Evolutionary conservation across 1,140 invertebrate genomes (phyloP).

Genomic region (Cydia strobilella): DNA sequence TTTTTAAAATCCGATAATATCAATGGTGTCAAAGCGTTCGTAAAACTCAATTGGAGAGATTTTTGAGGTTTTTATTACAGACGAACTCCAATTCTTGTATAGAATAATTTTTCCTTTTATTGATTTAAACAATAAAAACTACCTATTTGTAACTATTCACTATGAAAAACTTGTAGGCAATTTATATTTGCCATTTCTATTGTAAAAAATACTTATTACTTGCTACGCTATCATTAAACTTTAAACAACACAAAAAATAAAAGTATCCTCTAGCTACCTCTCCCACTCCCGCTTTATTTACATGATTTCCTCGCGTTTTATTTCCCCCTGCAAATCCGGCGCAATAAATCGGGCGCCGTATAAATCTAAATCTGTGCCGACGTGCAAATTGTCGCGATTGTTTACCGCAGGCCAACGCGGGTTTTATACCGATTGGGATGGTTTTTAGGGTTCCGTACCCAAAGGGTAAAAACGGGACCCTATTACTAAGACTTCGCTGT

Average conservation of each 20-base stretch:
- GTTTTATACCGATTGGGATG: neutral
- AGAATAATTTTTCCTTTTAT: no score
- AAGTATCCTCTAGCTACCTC: neutral
- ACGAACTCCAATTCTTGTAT: no score
- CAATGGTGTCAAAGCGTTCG: no score
- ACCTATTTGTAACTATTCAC: no score
- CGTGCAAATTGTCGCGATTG: constrained; percentile 31
- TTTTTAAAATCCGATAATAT: no score
- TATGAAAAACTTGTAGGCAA: no score
- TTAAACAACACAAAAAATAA: neutral
- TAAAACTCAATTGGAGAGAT: no score
- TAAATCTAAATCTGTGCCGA: constrained; percentile 32
- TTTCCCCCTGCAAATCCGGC: constrained; percentile 13
- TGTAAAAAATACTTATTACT: neutral
- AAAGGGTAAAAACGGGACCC: no score
- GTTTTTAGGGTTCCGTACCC: no score
- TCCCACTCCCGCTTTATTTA: neutral
- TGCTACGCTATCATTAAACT: neutral
- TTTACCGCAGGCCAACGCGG: constrained; percentile 17
- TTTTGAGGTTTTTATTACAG: no score
- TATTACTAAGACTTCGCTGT: no score
- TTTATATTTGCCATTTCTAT: neutral
- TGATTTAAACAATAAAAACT: no score
- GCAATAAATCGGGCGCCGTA: constrained; percentile 16
- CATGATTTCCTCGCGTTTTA: constrained; percentile 15